phyloP scores from a whole-genome alignment of 1,140 invertebrate genomes.

The Zaprionus inermis region DNA sequence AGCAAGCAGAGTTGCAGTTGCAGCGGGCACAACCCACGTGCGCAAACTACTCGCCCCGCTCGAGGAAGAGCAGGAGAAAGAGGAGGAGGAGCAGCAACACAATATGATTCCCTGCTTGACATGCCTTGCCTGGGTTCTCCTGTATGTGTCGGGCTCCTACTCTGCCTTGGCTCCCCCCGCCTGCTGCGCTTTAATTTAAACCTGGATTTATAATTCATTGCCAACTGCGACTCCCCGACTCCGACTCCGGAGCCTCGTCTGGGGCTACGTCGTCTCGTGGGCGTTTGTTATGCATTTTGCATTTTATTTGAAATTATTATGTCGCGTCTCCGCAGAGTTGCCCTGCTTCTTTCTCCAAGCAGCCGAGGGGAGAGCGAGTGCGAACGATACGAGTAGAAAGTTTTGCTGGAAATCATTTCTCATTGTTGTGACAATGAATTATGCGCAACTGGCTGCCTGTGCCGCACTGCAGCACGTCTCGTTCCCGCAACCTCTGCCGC shows the following conservation, averaged over 20 bases:
- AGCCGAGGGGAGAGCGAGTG: neutral
- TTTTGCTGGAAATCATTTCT: conserved; percentile 69
- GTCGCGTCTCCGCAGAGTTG: conserved; percentile 63
- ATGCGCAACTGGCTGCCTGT: conserved; percentile 29
- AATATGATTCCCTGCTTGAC: conserved; percentile 12
- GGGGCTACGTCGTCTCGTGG: conserved; percentile 50
- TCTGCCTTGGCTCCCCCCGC: conserved; percentile 14
- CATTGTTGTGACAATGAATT: conserved; percentile 62
- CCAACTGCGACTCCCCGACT: conserved; percentile 47
- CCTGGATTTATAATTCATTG: conserved; percentile 83
- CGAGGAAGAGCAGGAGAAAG: neutral
- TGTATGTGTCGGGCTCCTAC: conserved; percentile 10
- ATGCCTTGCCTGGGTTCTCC: conserved; percentile 8
- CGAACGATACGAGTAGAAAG: conserved; percentile 33
- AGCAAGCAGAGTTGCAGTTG: conserved; percentile 10
- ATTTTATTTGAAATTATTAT: conserved; percentile 83
- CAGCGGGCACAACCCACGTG: conserved; percentile 50
- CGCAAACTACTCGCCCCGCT: conserved; percentile 49
- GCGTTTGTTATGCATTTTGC: conserved; percentile 78
- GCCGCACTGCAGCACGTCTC: neutral
- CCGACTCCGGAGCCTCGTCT: conserved; percentile 2
- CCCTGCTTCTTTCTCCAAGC: conserved; percentile 14
- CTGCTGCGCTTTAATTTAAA: conserved; percentile 73
- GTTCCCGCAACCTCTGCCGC: conserved; percentile 11
- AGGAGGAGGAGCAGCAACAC: neutral